These are phyloP conservation scores for Watsonalla cultraria DNA, from an alignment of 2,888 invertebrate species.

Conservation along the genomic window DNA sequence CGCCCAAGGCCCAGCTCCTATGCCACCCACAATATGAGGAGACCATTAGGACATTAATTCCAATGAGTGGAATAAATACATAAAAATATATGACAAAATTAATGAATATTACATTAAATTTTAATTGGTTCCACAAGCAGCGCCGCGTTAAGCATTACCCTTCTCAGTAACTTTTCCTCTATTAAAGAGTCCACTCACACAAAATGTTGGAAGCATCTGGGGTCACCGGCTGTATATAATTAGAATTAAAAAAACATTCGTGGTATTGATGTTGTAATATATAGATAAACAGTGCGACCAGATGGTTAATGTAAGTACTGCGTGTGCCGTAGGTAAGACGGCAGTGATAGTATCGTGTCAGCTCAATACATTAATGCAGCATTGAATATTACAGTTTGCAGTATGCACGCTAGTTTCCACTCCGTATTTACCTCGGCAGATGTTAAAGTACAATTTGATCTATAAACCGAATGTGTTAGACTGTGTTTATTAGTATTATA, in stretches of 20 bases:
- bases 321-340: slow-evolving; percentile 1
- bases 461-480: background rate
- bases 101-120: too few relatives aligned
- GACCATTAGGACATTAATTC: too few relatives aligned
- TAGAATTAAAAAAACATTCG: background rate
- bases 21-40: too few relatives aligned
- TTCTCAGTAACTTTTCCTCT: too few relatives aligned
- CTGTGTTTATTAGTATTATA: background rate
- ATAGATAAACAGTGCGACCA: background rate
- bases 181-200: background rate
- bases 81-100: too few relatives aligned
- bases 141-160: too few relatives aligned
- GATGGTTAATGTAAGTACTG: background rate
- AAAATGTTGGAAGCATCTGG: background rate
- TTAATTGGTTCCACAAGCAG: too few relatives aligned
- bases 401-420: background rate
- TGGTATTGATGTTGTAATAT: background rate
- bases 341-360: background rate
- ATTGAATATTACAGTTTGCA: background rate
- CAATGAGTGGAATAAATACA: too few relatives aligned
- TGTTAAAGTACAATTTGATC: background rate
- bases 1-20: too few relatives aligned
- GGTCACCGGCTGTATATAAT: background rate
- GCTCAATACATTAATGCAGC: background rate
- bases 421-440: slow-evolving; percentile 1